Conservation (phyloP, 2,888 invertebrate species). For the Eilema caniola region DNA sequence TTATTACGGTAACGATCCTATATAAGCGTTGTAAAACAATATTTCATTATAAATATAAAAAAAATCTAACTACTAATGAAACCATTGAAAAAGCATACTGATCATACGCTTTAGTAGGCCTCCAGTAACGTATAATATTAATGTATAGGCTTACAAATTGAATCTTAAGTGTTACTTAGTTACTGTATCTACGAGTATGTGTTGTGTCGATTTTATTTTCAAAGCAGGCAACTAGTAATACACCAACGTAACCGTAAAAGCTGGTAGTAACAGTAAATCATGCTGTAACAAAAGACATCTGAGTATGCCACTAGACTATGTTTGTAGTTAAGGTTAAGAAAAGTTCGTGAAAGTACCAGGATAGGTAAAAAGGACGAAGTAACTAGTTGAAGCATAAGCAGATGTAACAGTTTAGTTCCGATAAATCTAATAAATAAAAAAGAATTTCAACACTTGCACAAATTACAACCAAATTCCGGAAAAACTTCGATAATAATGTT, state of each 20-base stretch:
- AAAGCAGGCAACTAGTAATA: constrained; percentile 8
- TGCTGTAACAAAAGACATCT: neutral
- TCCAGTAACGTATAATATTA: neutral
- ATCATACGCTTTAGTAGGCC: neutral
- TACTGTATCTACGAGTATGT: constrained; percentile 6
- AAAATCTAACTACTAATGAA: neutral
- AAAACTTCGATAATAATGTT: too few relatives aligned
- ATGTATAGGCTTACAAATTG: neutral
- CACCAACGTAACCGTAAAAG: constrained; percentile 6
- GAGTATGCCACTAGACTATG: neutral
- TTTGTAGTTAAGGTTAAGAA: neutral
- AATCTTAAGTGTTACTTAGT: neutral
- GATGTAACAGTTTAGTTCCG: neutral
- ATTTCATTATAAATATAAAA: neutral
- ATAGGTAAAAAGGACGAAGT: neutral
- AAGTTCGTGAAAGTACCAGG: neutral
- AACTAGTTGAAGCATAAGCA: neutral
- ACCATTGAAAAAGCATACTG: neutral
- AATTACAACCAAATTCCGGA: neutral
- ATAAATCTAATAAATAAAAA: neutral
- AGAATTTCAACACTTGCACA: neutral
- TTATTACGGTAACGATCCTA: neutral
- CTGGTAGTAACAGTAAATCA: neutral
- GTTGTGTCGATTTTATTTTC: neutral
- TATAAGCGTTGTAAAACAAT: neutral